Percentiles rank a stretch among this genome's conserved stretches.
Evolutionary conservation across 1,140 invertebrate species (phyloP).

Genomic region (Bursaphelenchus mucronatus): DNA sequence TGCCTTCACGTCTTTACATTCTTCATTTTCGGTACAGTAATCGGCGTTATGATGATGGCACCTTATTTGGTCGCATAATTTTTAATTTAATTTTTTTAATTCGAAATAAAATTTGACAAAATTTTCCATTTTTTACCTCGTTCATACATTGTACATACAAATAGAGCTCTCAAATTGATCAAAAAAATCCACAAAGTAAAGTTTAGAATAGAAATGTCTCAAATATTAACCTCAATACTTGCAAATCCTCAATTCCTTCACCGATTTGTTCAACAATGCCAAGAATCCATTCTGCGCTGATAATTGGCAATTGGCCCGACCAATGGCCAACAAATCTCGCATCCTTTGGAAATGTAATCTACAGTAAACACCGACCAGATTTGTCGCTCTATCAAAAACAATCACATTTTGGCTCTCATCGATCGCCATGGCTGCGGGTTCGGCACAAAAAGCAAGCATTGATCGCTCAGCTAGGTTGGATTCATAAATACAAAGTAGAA

Average conservation of each 20-base stretch:
- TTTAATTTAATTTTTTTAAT: not conserved
- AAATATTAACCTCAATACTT: conserved; percentile 6
- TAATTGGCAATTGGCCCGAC: conserved; percentile 16
- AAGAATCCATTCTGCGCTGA: conserved; percentile 9
- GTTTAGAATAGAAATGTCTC: no score
- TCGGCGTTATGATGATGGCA: conserved; percentile 56
- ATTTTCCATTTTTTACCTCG: no score
- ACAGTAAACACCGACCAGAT: conserved; percentile 29
- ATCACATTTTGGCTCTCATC: conserved; percentile 43
- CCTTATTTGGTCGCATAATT: conserved; percentile 49
- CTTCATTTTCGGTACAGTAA: conserved; percentile 62
- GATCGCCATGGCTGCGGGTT: conserved; percentile 34
- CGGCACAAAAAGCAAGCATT: conserved; percentile 41
- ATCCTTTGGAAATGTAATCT: conserved; percentile 23
- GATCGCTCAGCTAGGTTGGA: conserved; percentile 28
- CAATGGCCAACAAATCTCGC: conserved; percentile 11
- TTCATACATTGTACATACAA: no score
- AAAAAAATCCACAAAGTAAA: no score
- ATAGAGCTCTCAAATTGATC: no score
- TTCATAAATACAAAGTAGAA: conserved; percentile 27
- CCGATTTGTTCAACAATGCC: conserved; percentile 14
- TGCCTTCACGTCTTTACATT: conserved; percentile 64
- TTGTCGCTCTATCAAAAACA: conserved; percentile 43
- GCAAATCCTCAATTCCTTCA: conserved; percentile 17
- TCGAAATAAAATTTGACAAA: no score